Percentiles rank a stretch among this genome's conserved stretches.
Conservation (phyloP, 2,797 vertebrate species). For the Macropus fuliginosus region DNA sequence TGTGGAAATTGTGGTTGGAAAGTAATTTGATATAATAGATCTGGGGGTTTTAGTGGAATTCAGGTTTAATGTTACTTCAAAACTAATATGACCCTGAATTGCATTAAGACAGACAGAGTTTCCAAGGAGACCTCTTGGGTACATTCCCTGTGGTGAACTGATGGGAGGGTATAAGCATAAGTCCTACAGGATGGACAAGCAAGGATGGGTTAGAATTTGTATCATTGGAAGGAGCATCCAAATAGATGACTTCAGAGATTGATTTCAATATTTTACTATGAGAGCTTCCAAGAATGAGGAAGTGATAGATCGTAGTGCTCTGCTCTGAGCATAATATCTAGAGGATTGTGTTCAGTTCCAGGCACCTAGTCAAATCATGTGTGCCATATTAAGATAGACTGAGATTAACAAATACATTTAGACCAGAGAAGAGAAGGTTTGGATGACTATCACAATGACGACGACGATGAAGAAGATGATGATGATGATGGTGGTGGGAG, state of each 20-base stretch:
- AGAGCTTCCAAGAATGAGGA: background rate
- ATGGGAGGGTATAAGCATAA: background rate
- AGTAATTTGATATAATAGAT: background rate
- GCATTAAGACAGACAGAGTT: background rate
- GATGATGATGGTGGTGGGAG: background rate
- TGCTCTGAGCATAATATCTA: background rate
- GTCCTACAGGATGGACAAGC: background rate
- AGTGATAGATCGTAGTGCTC: background rate
- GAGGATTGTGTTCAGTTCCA: background rate
- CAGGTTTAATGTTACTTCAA: background rate
- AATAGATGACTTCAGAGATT: background rate
- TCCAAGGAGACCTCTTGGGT: background rate
- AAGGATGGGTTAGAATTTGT: background rate
- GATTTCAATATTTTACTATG: background rate
- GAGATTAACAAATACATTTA: background rate
- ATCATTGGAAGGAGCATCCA: background rate
- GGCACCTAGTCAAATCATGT: background rate
- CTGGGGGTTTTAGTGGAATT: background rate
- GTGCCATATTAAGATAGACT: background rate
- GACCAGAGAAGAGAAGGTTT: background rate
- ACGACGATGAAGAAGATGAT: no score
- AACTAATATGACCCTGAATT: background rate
- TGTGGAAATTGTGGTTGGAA: background rate
- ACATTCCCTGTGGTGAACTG: background rate
- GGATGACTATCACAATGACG: background rate